These are phyloP conservation scores for Austrofundulus limnaeus DNA, from an alignment of 2,113 vertebrate species.

Conservation along the genomic window DNA sequence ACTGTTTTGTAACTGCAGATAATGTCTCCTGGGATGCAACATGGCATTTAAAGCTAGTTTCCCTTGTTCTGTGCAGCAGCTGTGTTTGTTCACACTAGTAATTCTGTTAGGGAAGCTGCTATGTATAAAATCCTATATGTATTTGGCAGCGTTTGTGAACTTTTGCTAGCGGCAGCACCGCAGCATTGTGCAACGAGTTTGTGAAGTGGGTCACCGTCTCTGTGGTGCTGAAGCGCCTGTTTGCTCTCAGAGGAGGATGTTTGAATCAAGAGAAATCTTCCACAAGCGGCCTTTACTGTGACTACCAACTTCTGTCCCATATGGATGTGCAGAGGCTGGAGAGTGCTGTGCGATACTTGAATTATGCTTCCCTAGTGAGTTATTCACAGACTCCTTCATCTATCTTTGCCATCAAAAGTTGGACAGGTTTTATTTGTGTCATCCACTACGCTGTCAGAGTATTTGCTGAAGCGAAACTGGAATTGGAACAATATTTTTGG, in stretches of 20 bases:
- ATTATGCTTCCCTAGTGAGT: conserved; percentile 16
- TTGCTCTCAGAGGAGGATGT: conserved; percentile 37
- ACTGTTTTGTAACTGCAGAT: conserved; percentile 22
- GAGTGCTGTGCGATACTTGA: conserved; percentile 6
- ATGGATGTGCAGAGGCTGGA: conserved; percentile 13
- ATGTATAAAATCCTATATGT: conserved; percentile 25
- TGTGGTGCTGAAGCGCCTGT: conserved; percentile 26
- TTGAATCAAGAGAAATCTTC: conserved; percentile 37
- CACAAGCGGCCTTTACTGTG: conserved; percentile 15
- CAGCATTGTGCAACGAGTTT: conserved; percentile 48
- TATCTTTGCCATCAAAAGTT: conserved; percentile 23
- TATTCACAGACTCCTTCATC: conserved; percentile 13
- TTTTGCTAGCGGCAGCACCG: conserved; percentile 42
- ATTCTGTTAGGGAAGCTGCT: conserved; percentile 13
- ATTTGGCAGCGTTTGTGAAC: conserved; percentile 40
- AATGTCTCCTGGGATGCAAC: conserved; percentile 34
- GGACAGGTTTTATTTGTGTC: not conserved
- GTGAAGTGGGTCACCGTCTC: conserved; percentile 68
- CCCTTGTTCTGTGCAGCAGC: not conserved
- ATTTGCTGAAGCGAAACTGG: conserved; percentile 17
- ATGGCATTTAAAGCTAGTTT: conserved; percentile 17
- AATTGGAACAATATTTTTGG: conserved; percentile 10
- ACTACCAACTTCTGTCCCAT: conserved; percentile 21
- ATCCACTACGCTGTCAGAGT: not conserved
- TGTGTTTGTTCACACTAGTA: conserved; percentile 9